phyloP scores from a whole-genome alignment of 2,888 invertebrate species.

The Calameuta pallipes region DNA sequence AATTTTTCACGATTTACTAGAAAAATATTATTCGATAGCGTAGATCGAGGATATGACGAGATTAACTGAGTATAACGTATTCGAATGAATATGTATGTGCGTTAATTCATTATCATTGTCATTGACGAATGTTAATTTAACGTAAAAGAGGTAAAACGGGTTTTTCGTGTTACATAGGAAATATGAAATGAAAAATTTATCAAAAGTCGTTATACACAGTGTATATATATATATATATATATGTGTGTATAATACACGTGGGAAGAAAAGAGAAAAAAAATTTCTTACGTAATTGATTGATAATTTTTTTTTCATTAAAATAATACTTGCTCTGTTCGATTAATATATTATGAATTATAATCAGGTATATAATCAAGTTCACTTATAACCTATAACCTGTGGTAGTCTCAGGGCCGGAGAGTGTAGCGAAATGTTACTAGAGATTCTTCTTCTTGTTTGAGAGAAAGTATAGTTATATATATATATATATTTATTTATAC shows the following conservation, averaged over 20 bases:
- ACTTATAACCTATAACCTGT: neutral
- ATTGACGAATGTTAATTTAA: neutral
- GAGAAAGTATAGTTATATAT: slow-evolving; percentile 25
- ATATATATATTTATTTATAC: neutral
- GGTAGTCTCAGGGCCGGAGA: slow-evolving; percentile 13
- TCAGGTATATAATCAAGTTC: neutral
- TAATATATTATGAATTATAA: neutral
- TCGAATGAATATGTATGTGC: neutral
- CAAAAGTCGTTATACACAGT: neutral
- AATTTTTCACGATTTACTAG: neutral
- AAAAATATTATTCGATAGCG: neutral
- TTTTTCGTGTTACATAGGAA: neutral
- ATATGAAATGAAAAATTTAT: neutral
- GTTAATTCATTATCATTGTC: neutral
- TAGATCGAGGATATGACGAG: neutral
- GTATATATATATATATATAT: neutral
- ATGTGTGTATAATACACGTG: neutral
- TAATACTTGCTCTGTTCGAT: neutral
- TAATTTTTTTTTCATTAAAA: neutral
- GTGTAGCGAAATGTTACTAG: neutral
- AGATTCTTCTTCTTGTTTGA: slow-evolving; percentile 18
- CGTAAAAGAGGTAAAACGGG: neutral
- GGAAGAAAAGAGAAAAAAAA: neutral
- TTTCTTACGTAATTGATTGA: neutral
- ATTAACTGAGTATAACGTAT: neutral